Evolutionary conservation across 2,113 vertebrate genomes (phyloP), one percentile per base, ranked within the genome.

Genomic region (Lycocorax pyrrhopterus): DNA sequence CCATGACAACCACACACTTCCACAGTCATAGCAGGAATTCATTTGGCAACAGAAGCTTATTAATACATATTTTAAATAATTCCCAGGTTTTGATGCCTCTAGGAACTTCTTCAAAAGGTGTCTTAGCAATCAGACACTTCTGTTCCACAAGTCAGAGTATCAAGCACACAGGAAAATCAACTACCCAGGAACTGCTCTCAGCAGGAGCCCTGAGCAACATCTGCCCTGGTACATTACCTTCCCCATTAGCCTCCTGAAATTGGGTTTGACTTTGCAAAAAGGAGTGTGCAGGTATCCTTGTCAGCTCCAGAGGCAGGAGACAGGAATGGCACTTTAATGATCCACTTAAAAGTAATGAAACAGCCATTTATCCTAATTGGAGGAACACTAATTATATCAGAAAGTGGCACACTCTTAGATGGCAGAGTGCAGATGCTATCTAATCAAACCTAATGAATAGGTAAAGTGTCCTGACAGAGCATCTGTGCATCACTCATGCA

Each of bases 341-440:
- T 81, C 76, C 93, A 91, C 88, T 86, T 93, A 67, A 86, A 95
- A 96, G 93, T 95, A 94, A 95, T 93, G 84, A 96, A 96, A 90
- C 85, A 81, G 53, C 69, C 89, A 94, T 93, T 96, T 96, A 91
- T 89, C 90, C 86, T 95, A 94, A 93, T 89, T 95, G 89, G 80
- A 93, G 84, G 88, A 93, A 85, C 72, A 60, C 86, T 90, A 68
- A 94, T 92, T 93, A 83, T 89, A 87, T 84, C 63, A 87, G 79
- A 95, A 92, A 94, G 93, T 81, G 84, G 74, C 3, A 33, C 39
- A 85, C 82, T 93, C n/a, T 53, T 80, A 89, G 88, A 88, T 83
- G 85, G 88, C 94, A 91, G 87, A 86, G 93, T 44, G 75, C 93
- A 96, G 94, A 95, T 46, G 72, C 74, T 90, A 76, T 43, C 94